Base-by-base conservation (phyloP, 2,113 vertebrate genomes). In the Otus sunia region DNA sequence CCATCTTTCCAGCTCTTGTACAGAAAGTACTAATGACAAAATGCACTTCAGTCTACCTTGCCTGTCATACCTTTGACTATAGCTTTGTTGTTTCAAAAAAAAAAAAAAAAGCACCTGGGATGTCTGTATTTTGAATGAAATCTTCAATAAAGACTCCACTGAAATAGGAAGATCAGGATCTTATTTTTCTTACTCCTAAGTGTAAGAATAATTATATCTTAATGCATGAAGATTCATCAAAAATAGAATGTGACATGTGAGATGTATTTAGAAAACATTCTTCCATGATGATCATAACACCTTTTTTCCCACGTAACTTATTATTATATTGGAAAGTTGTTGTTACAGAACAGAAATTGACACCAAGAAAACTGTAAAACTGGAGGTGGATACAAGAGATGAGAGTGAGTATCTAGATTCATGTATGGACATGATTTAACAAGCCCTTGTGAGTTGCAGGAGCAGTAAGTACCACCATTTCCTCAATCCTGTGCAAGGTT, bases 141-240 rank as follows among this genome's bases (percentile, higher is more conserved):
- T 25, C 13, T 32, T 86, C 11, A 81, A 41, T 25, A 26, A 95
- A 58, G 27, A 50, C 16, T 49, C 23, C 16, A 56, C 34, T 80
- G 23, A 76, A 92, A 71, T 10, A 37, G 43, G 19, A 79, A 69
- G 12, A 60, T 10, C 6, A 49, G 55, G 49, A 77, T 47, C 49
- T 53, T 50, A 7, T 58, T 84, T 45, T 43, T 73, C 32, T 59
- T 81, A 18, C 43, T 88, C 43, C 1, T 1, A 59, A 37, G 12
- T 27, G 15, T n/a, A 82, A 84, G 13, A 10, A 32, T 19, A 62
- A 9, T 2, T 60, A 76, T 87, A 37, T n/a, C 45, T 37, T 58
- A 77, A 53, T 11, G 19, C 0, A 0, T 13, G 34, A 86, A 4
- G 1, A 80, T 17, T 58, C 55, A 77, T 27, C 50, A 56, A 84